Evolutionary conservation across 2,797 vertebrate species (phyloP).

Genomic region (Anguilla pacifica): DNA sequence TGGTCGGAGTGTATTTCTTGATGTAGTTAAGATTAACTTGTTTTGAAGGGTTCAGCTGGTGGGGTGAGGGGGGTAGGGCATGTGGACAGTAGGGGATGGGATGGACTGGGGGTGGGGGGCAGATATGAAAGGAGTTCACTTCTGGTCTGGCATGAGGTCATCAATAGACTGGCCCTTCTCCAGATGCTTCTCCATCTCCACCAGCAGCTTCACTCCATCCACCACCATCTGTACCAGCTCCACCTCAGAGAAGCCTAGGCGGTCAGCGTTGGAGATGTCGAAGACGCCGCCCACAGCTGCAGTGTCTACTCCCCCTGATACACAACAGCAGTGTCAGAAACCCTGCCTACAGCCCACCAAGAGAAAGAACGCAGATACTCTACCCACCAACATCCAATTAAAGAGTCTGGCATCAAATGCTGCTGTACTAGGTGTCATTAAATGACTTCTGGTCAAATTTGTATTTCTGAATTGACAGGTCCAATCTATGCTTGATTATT

Average conservation of each 20-base stretch:
- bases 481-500: neutral
- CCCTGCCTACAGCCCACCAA: neutral
- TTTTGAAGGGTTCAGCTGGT: conserved; percentile 48
- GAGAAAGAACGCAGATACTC: neutral
- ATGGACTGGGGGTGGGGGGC: conserved; percentile 8
- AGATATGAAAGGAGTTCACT: conserved; percentile 70
- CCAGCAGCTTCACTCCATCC: conserved; percentile 84
- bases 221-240: conserved; percentile 89
- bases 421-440: neutral
- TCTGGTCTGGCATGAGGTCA: conserved; percentile 90
- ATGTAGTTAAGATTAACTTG: conserved; percentile 57
- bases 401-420: neutral
- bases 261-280: conserved; percentile 88
- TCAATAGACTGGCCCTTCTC: conserved; percentile 84
- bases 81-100: conserved; percentile 10
- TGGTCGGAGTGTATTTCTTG: conserved; percentile 64
- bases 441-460: neutral
- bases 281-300: conserved; percentile 86
- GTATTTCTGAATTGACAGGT: neutral
- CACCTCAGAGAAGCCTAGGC: conserved; percentile 90
- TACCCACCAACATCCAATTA: neutral
- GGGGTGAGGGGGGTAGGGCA: neutral
- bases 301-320: conserved; percentile 83
- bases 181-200: conserved; percentile 85
- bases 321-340: neutral